These are phyloP conservation scores for Thamnophis sirtalis DNA, from an alignment of 2,113 vertebrate genomes.

Conservation along the genomic window DNA sequence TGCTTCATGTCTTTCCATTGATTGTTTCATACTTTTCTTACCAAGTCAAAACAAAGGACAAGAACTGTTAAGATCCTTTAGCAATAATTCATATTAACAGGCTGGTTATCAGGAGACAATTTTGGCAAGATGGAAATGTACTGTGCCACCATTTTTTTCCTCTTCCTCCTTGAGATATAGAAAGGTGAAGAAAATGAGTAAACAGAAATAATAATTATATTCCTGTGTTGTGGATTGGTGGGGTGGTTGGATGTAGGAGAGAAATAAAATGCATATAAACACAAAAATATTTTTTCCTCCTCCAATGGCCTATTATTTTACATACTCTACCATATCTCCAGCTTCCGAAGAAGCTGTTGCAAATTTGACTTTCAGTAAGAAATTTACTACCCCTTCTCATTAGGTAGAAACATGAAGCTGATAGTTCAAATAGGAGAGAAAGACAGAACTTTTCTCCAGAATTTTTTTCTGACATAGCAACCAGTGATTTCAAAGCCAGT, in stretches of 20 bases:
- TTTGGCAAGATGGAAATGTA: not conserved
- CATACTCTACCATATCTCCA: not conserved
- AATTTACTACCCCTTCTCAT: not conserved
- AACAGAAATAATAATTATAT: not conserved
- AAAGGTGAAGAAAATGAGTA: not conserved
- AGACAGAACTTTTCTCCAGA: not conserved
- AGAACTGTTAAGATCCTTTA: not conserved
- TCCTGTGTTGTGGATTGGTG: not conserved
- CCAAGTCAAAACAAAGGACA: not conserved
- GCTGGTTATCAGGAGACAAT: not conserved
- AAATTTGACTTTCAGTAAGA: not conserved
- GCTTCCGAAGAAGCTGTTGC: not conserved
- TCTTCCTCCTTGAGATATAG: not conserved
- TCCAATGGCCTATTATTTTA: not conserved
- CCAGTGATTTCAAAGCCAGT: not conserved
- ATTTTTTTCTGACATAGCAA: not conserved
- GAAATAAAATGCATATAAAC: not conserved
- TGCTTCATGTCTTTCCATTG: not conserved
- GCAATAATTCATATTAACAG: not conserved
- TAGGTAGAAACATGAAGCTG: not conserved
- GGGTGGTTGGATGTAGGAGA: not conserved
- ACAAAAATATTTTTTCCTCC: not conserved
- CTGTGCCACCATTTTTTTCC: not conserved
- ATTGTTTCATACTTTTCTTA: not conserved
- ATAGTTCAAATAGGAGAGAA: not conserved